Percentiles rank a stretch among this genome's conserved stretches.
Conservation (phyloP, 2,888 invertebrate species). For the Drosophila kuntzei region DNA sequence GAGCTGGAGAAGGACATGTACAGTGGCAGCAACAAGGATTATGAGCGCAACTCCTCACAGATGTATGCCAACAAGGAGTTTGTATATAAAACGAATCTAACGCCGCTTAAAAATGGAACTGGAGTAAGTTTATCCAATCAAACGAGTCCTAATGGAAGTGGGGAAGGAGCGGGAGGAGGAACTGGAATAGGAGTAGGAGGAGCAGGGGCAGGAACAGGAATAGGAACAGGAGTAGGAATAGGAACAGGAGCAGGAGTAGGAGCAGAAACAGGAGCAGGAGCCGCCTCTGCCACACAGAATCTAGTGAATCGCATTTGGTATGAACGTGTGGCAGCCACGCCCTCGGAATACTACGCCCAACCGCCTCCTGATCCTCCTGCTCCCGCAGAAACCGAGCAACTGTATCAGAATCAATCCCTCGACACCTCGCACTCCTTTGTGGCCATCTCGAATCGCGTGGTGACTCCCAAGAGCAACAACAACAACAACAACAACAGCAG, state of each 20-base stretch:
- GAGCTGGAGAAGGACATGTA: constrained; percentile 89
- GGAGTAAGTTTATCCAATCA: constrained; percentile 51
- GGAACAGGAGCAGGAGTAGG: no score
- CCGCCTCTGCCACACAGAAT: constrained; percentile 22
- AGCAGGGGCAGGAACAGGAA: no score
- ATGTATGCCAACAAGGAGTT: constrained; percentile 83
- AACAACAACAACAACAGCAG: no score
- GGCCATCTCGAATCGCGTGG: constrained; percentile 84
- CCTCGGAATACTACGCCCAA: constrained; percentile 80
- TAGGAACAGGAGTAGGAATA: no score
- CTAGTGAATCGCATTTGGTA: constrained; percentile 87
- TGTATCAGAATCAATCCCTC: constrained; percentile 79
- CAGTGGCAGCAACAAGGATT: constrained; percentile 80
- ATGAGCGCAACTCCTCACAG: constrained; percentile 84
- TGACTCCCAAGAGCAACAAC: constrained; percentile 64
- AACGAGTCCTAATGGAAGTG: constrained; percentile 71
- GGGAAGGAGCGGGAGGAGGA: no score
- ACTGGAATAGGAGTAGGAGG: no score
- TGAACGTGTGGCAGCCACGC: constrained; percentile 82
- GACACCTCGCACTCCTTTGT: constrained; percentile 83
- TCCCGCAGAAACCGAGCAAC: constrained; percentile 59
- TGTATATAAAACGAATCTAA: constrained; percentile 83
- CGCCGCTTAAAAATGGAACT: constrained; percentile 75
- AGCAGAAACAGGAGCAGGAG: neutral
- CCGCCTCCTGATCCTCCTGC: constrained; percentile 51